Conservation (phyloP, 2,888 invertebrate species). For the Diloba caeruleocephala region DNA sequence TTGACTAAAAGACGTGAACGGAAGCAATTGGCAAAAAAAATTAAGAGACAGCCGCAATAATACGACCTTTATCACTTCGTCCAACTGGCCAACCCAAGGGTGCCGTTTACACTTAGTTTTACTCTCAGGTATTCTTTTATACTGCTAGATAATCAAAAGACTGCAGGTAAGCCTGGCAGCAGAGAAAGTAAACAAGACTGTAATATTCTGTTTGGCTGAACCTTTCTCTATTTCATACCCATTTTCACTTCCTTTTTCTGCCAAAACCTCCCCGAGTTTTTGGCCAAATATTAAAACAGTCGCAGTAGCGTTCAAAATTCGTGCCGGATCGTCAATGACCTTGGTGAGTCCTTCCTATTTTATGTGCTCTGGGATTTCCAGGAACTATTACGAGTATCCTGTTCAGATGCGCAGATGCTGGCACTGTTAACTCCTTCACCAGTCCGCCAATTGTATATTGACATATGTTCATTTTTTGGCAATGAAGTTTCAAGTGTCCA, state of each 20-base stretch:
- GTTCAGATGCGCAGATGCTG: no score
- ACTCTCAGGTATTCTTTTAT: slow-evolving; percentile 19
- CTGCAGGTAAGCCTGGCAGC: slow-evolving; percentile 5
- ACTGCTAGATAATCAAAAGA: slow-evolving; percentile 12
- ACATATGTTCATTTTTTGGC: no score
- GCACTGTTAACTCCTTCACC: no score
- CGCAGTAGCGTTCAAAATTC: slow-evolving; percentile 25
- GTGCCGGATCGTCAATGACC: slow-evolving; percentile 10
- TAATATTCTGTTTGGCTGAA: slow-evolving; percentile 10
- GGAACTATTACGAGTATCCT: no score
- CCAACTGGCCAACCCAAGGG: slow-evolving; percentile 28
- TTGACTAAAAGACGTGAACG: slow-evolving; percentile 10
- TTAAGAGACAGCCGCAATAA: slow-evolving; percentile 16
- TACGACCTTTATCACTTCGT: slow-evolving; percentile 18
- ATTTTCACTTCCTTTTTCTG: slow-evolving; percentile 31
- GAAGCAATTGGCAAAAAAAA: slow-evolving; percentile 24
- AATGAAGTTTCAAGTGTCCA: no score
- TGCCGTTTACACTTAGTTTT: no score
- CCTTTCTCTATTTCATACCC: slow-evolving; percentile 31
- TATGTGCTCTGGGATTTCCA: no score
- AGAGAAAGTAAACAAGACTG: slow-evolving; percentile 26
- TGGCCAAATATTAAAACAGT: slow-evolving; percentile 26
- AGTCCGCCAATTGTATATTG: no score
- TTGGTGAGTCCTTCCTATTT: neutral
- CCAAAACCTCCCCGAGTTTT: slow-evolving; percentile 29